phyloP scores from a whole-genome alignment of 1,140 invertebrate species.

The Trypoxylus dichotomus region DNA sequence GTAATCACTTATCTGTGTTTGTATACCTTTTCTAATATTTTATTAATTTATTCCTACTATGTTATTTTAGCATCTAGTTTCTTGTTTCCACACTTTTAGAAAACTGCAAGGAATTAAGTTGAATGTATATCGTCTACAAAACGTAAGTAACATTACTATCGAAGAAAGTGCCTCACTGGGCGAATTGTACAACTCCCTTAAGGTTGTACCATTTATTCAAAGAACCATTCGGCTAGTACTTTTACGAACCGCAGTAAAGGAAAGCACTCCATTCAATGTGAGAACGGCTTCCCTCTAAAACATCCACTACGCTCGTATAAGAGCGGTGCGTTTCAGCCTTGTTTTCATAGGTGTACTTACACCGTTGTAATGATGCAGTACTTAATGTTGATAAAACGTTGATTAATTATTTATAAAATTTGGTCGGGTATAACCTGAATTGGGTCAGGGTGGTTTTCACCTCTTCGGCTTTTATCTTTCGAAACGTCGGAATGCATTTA shows the following conservation, averaged over 20 bases:
- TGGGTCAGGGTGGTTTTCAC: background rate
- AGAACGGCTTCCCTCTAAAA: background rate
- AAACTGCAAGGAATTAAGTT: too few relatives aligned
- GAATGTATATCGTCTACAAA: too few relatives aligned
- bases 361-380: background rate
- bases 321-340: background rate
- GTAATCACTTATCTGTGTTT: too few relatives aligned
- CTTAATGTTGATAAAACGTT: conserved; percentile 5
- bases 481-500: background rate
- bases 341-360: background rate
- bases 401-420: conserved; percentile 20
- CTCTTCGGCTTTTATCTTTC: too few relatives aligned
- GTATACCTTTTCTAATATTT: too few relatives aligned
- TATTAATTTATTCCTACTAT: too few relatives aligned
- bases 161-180: background rate
- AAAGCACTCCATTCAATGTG: background rate
- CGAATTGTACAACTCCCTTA: background rate
- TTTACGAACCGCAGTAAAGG: conserved; percentile 8
- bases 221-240: background rate
- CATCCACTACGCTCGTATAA: background rate
- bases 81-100: too few relatives aligned
- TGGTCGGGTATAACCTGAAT: background rate
- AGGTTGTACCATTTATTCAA: background rate
- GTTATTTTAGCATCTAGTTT: too few relatives aligned
- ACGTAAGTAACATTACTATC: background rate